A percentile compares a stretch with the other conserved stretches of the same genome.
These are phyloP conservation scores for Pyrrhia umbra DNA, from an alignment of 2,888 invertebrate species.

Conservation along the genomic window DNA sequence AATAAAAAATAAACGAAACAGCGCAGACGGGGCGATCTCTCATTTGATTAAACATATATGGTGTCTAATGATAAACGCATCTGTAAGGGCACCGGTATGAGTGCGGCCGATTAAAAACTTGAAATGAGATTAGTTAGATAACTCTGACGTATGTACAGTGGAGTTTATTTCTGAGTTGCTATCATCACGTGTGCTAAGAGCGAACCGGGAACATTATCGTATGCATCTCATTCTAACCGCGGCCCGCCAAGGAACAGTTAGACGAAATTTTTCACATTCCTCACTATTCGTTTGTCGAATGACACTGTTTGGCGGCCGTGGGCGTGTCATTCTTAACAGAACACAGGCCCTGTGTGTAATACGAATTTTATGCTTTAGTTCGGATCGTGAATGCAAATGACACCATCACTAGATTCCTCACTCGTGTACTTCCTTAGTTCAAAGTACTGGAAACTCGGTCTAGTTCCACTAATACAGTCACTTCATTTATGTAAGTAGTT, in stretches of 20 bases:
- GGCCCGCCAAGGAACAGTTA: slow-evolving; percentile 78
- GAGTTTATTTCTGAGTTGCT: slow-evolving; percentile 60
- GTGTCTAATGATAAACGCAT: slow-evolving; percentile 53
- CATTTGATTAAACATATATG: slow-evolving; percentile 52
- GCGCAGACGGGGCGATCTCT: slow-evolving; percentile 40
- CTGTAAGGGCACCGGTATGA: slow-evolving; percentile 36
- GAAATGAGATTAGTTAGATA: slow-evolving; percentile 65
- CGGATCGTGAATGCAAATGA: slow-evolving; percentile 35
- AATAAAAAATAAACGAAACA: slow-evolving; percentile 17
- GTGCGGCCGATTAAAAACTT: slow-evolving; percentile 62
- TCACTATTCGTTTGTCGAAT: slow-evolving; percentile 70
- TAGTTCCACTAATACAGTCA: slow-evolving; percentile 51
- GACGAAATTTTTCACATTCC: slow-evolving; percentile 82
- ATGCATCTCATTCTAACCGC: slow-evolving; percentile 69
- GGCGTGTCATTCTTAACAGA: slow-evolving; percentile 67
- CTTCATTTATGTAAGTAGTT: slow-evolving; percentile 59
- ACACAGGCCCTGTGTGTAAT: slow-evolving; percentile 29
- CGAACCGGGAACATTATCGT: slow-evolving; percentile 64
- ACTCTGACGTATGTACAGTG: slow-evolving; percentile 50
- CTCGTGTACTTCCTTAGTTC: slow-evolving; percentile 25
- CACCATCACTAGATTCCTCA: slow-evolving; percentile 22
- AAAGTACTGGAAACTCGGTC: slow-evolving; percentile 30
- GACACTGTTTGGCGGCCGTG: slow-evolving; percentile 67
- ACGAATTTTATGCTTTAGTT: slow-evolving; percentile 35
- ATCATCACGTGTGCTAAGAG: slow-evolving; percentile 65